phyloP scores from a whole-genome alignment of 92 coral and sea anemone species.

The Phenganax subtilis region DNA sequence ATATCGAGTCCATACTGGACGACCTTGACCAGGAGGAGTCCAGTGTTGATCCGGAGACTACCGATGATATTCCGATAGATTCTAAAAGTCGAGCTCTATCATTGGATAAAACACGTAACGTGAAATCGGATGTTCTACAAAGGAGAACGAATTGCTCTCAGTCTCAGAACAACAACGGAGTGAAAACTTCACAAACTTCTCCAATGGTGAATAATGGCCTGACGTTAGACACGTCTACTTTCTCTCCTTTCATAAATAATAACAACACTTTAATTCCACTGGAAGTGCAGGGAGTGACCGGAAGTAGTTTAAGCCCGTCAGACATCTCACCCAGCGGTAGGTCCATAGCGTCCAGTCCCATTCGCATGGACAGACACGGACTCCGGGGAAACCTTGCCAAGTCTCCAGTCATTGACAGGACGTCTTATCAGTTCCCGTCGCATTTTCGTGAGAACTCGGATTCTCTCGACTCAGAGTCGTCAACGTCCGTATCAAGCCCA shows the following conservation, averaged over 20 bases:
- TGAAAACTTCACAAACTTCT: not conserved
- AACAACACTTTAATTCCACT: constrained; percentile 18
- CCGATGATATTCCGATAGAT: constrained; percentile 37
- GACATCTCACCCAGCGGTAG: constrained; percentile 12
- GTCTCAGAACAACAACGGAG: not conserved
- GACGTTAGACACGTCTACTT: not conserved
- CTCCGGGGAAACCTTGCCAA: constrained; percentile 17
- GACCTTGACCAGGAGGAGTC: constrained; percentile 40
- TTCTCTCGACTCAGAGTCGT: constrained; percentile 35
- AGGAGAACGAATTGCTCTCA: not conserved
- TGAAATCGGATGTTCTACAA: no score
- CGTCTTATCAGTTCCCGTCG: constrained; percentile 9
- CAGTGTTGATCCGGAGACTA: constrained; percentile 34
- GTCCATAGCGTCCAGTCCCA: constrained; percentile 6
- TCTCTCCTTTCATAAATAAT: not conserved
- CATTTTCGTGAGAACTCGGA: constrained; percentile 39
- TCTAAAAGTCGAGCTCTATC: constrained; percentile 37
- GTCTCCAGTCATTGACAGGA: constrained; percentile 16
- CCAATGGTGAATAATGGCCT: constrained; percentile 1
- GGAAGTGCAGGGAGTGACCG: constrained; percentile 10
- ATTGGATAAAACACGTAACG: constrained; percentile 8
- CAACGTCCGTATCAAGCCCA: constrained; percentile 4
- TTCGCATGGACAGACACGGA: constrained; percentile 13
- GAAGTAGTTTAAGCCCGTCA: constrained; percentile 5
- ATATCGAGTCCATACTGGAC: constrained; percentile 33